Evolutionary conservation across 2,797 vertebrate species (phyloP), one percentile per base, ranked within the genome.

Genomic region (Ctenopoma kingsleyae): DNA sequence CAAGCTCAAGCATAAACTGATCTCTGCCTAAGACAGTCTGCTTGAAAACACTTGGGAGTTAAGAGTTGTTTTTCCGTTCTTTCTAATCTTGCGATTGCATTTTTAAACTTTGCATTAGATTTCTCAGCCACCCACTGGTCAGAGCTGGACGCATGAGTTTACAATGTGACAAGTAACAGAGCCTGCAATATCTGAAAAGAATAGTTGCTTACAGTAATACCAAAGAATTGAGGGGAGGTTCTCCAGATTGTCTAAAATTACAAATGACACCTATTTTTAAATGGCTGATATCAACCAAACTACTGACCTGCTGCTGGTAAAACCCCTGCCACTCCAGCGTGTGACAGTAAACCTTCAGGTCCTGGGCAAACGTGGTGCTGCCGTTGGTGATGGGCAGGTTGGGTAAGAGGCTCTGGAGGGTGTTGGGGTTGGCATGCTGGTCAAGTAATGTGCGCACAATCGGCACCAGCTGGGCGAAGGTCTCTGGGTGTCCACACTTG

Each of bases 361-460:
- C 98, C 86, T 98, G 95, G 0, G 96, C 96, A 56, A 98, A 98
- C 17, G 96, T 99, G 81, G 95, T 92, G 87, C 97, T 98, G 90
- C 98, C 97, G 0, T 99, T 99, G 82, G 98, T 98, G 71, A 96
- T 89, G 0, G 97, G 98, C 80, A 99, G 90, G 3, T 95, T 97
- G 17, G 98, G 98, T 27, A 99, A 91, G 22, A 96, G 94, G 22
- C 76, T 87, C 76, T 96, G 96, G 36, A 99, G 93, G 66, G 89
- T 93, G 71, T 96, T 53, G 0, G 90, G 94, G 78, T 95, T 93
- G 0, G 97, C 97, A 38, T 98, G 96, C 70, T 95, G 97, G 75
- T 99, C 97, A 62, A 99, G 93, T 13, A 99, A 92, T 0, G 97
- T 96, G 1, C 97, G 95, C 19, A 99, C 80, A 0, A 99, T 95